Evolutionary conservation across 2,797 vertebrate species (phyloP).

Genomic region (Tauraco hartlaubi): DNA sequence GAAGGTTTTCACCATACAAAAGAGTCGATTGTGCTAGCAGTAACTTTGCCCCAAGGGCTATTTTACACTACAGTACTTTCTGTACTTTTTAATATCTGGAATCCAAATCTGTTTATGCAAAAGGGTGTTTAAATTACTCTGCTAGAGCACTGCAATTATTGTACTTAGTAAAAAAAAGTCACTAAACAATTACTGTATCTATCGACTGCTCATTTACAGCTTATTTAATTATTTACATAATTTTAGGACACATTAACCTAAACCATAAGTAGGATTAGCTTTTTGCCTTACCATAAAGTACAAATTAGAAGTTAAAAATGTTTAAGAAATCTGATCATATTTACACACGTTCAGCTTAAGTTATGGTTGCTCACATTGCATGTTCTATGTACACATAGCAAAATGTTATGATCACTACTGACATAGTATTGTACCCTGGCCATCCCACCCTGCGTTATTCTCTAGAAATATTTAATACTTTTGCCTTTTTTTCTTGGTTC

Average conservation of each 20-base stretch:
- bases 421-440: conserved; percentile 79
- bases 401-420: conserved; percentile 80
- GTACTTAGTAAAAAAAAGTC: conserved; percentile 79
- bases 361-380: conserved; percentile 81
- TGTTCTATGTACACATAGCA: conserved; percentile 87
- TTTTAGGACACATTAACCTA: conserved; percentile 82
- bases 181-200: conserved; percentile 78
- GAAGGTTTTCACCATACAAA: not conserved
- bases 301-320: conserved; percentile 91
- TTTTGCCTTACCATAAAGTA: conserved; percentile 87
- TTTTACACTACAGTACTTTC: conserved; percentile 38
- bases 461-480: conserved; percentile 73
- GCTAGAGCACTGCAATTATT: conserved; percentile 79
- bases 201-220: conserved; percentile 84
- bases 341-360: conserved; percentile 87
- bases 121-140: conserved; percentile 85
- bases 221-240: conserved; percentile 90
- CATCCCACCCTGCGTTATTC: conserved; percentile 60
- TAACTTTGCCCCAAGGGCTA: not conserved
- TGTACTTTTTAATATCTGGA: conserved; percentile 47
- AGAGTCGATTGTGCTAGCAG: conserved; percentile 18
- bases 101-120: conserved; percentile 78
- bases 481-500: conserved; percentile 59
- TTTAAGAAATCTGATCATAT: conserved; percentile 91
- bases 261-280: conserved; percentile 85